Evolutionary conservation across 1,140 invertebrate genomes (phyloP), one percentile per base, ranked within the genome.

Genomic region (Anagrus nilaparvatae): DNA sequence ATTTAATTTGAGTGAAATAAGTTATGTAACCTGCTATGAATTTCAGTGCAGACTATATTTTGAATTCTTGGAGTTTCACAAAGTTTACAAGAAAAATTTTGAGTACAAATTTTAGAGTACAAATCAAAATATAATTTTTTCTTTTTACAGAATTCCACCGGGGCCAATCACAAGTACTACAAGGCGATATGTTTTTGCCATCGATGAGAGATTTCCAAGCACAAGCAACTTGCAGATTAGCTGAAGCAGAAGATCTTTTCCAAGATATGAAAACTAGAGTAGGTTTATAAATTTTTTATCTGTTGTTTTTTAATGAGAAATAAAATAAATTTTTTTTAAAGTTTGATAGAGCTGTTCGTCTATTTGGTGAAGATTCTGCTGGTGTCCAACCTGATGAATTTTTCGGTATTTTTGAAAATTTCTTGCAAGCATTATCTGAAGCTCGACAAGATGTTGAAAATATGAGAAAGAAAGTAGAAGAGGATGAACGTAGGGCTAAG

Each of bases 161-260:
- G 43, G 74, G 78, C 42, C 74, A 87, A 59, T 70, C 74, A 4
- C 72, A 76, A 24, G 73, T 77, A 9, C 73, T 77, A 38, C 70
- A 77, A 28, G 76, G 81, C 14, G 92, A 97, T 63, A 81, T 84
- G 59, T 98, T 97, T 67, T 74, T 94, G 43, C 81, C 86, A 4
- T 88, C 94, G 5, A 96, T 97, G 85, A 79, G 87, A 45, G 90
- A 96, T 57, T 98, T 98, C 69, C 80, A 94, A 53, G 84, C 88
- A 0, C 82, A 86, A 46, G 92, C 94, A 3, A 87, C 87, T 1
- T 85, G 89, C 66, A 73, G 87, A 54, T 81, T 95, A 52, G 86
- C 87, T 1, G 91, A 97, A 61, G 74, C 97, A n/a, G 91, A 97
- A 64, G 90, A 95, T 59, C 72, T 86, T 31, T 93, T 90, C 66